Percentiles rank a stretch among this genome's conserved stretches.
Evolutionary conservation across 2,797 vertebrate genomes (phyloP).

Genomic region (Lates japonicus): DNA sequence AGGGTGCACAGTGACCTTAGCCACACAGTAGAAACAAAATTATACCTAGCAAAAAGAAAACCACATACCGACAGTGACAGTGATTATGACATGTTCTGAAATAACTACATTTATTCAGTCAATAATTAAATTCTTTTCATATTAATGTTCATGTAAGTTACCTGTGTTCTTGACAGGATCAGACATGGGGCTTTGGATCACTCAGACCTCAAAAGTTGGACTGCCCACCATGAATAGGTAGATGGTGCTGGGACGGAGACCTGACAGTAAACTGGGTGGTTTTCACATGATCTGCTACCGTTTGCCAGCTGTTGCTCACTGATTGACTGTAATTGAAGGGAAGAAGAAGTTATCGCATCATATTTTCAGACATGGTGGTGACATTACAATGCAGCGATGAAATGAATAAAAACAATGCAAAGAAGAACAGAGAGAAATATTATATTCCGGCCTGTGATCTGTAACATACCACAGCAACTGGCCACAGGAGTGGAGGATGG

Average conservation of each 20-base stretch:
- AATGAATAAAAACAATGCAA: not conserved
- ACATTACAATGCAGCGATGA: not conserved
- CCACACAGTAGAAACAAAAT: constrained; percentile 25
- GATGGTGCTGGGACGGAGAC: constrained; percentile 97
- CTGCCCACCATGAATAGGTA: constrained; percentile 99
- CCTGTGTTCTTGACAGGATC: constrained; percentile 98
- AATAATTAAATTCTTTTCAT: constrained; percentile 76
- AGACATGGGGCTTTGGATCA: constrained; percentile 97
- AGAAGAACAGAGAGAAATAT: not conserved
- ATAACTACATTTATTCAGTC: not conserved
- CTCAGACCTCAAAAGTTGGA: constrained; percentile 96
- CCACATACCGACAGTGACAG: not conserved
- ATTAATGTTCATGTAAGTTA: constrained; percentile 62
- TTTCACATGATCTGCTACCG: constrained; percentile 96
- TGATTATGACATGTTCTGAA: not conserved
- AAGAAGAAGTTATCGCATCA: constrained; percentile 2
- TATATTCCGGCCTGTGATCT: not conserved
- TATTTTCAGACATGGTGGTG: not conserved
- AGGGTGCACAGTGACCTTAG: constrained; percentile 28
- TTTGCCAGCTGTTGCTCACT: constrained; percentile 99
- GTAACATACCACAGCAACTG: not conserved
- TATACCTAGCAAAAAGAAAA: constrained; percentile 25
- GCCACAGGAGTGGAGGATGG: not conserved
- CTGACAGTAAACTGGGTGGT: constrained; percentile 92
- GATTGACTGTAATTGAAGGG: constrained; percentile 91